Conservation (phyloP, 2,888 invertebrate genomes). For the Coelinius sp. region DNA sequence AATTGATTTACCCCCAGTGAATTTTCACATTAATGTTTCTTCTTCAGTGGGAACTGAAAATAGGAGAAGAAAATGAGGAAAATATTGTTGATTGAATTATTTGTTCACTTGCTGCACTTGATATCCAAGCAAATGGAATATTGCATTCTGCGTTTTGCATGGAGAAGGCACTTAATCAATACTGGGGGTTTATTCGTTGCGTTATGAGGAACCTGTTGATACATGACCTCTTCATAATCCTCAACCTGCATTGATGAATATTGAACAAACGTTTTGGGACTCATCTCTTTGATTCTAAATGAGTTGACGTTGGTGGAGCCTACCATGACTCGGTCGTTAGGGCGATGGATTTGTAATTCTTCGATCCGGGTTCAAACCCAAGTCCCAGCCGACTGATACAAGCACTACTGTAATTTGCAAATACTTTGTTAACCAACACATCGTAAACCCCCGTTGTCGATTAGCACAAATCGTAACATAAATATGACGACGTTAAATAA, state of each 20-base stretch:
- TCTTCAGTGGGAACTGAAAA: background rate
- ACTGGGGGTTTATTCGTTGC: background rate
- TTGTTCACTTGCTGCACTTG: background rate
- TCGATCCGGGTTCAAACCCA: too few relatives aligned
- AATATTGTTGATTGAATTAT: slow-evolving; percentile 1
- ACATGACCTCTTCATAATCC: background rate
- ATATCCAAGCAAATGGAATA: slow-evolving; percentile 2
- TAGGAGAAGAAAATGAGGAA: background rate
- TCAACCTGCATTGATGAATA: background rate
- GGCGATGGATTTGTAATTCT: too few relatives aligned
- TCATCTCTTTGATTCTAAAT: background rate
- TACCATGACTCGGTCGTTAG: too few relatives aligned
- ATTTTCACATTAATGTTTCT: background rate
- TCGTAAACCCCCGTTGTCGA: too few relatives aligned
- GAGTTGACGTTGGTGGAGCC: background rate
- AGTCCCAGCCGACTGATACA: too few relatives aligned
- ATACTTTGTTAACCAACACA: too few relatives aligned
- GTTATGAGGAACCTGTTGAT: background rate
- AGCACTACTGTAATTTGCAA: too few relatives aligned
- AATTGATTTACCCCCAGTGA: background rate
- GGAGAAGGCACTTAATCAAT: slow-evolving; percentile 15
- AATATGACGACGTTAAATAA: too few relatives aligned
- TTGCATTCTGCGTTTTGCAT: slow-evolving; percentile 3
- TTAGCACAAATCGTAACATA: too few relatives aligned
- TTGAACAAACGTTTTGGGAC: background rate